These are phyloP conservation scores for Brienomyrus longianalis DNA, from an alignment of 2,113 vertebrate species.

Conservation along the genomic window DNA sequence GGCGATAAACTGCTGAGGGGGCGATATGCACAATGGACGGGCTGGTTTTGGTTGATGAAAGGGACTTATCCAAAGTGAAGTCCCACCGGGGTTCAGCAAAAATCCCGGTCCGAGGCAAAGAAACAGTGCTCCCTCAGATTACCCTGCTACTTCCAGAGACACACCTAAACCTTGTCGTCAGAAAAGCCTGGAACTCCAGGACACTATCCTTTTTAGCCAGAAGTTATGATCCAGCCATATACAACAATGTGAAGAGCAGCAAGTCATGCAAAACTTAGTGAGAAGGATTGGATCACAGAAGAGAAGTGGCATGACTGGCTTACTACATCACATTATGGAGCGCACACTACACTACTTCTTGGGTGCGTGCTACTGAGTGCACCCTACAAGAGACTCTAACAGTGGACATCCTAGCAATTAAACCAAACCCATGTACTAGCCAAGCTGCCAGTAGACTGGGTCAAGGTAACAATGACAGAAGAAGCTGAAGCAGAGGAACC, in stretches of 20 bases:
- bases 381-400: too few relatives aligned
- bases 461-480: too few relatives aligned
- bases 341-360: too few relatives aligned
- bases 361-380: too few relatives aligned
- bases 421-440: too few relatives aligned
- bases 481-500: too few relatives aligned
- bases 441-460: too few relatives aligned
- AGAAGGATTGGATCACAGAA: neutral
- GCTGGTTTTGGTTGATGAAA: neutral
- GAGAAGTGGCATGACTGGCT: neutral
- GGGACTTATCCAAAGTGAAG: neutral
- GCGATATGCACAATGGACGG: neutral
- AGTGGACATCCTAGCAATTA: too few relatives aligned
- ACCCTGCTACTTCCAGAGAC: neutral
- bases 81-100: neutral
- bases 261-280: neutral
- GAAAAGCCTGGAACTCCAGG: neutral
- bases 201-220: neutral
- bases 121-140: neutral
- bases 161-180: neutral
- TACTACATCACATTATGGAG: too few relatives aligned
- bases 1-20: neutral
- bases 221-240: neutral
- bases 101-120: neutral
- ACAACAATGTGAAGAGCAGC: neutral